Conservation (phyloP, 2,888 invertebrate genomes). For the Zaprionus bogoriensis region DNA sequence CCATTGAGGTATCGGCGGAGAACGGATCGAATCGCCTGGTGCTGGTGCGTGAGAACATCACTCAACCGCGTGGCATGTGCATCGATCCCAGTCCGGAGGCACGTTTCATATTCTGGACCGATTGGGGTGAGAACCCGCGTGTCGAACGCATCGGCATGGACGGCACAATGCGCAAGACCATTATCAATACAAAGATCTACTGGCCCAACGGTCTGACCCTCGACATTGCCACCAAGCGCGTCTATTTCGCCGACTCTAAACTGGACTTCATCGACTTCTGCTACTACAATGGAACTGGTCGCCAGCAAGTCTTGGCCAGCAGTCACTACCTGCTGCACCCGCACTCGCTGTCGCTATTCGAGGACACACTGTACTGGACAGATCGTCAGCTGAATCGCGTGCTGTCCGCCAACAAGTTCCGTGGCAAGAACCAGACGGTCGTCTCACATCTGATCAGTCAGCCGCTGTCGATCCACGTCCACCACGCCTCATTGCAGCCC, state of each 20-base stretch:
- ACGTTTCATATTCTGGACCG: constrained; percentile 98
- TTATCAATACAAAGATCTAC: constrained; percentile 96
- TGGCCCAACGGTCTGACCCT: constrained; percentile 99
- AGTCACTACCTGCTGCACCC: constrained; percentile 97
- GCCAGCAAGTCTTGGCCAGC: constrained; percentile 93
- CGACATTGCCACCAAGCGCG: constrained; percentile 94
- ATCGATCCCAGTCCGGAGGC: constrained; percentile 95
- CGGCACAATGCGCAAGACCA: constrained; percentile 91
- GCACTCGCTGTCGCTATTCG: constrained; percentile 96
- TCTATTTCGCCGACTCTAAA: constrained; percentile 99
- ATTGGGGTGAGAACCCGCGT: constrained; percentile 98
- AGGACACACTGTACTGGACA: constrained; percentile 98
- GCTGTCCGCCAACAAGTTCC: constrained; percentile 94
- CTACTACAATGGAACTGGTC: constrained; percentile 95
- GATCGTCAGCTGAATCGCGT: constrained; percentile 96
- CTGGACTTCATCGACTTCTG: constrained; percentile 99
- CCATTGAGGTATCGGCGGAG: constrained; percentile 95
- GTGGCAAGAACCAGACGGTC: constrained; percentile 95
- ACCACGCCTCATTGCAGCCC: constrained; percentile 97
- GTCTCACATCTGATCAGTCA: constrained; percentile 97
- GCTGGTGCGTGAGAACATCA: constrained; percentile 95
- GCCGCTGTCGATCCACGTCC: constrained; percentile 96
- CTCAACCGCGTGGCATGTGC: constrained; percentile 97
- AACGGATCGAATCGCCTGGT: constrained; percentile 92
- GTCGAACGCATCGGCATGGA: constrained; percentile 98